These are phyloP conservation scores for Tyria jacobaeae DNA, from an alignment of 2,888 invertebrate species.

Conservation along the genomic window DNA sequence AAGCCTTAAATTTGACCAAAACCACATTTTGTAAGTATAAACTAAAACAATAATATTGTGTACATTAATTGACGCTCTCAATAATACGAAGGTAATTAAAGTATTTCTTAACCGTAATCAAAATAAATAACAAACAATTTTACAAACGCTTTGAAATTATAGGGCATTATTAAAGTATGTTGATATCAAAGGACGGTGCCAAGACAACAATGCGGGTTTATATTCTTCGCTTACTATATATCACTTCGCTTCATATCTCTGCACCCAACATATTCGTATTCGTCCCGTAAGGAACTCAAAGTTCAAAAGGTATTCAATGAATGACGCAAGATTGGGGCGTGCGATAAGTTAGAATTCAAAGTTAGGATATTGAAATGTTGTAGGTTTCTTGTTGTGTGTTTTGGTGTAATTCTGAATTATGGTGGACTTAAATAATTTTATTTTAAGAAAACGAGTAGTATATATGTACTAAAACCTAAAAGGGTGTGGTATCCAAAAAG, in stretches of 20 bases:
- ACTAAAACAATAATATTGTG: too few relatives aligned
- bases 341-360: constrained; percentile 5
- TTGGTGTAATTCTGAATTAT: not conserved
- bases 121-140: not conserved
- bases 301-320: constrained; percentile 28
- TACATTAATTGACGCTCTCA: too few relatives aligned
- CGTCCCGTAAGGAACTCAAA: constrained; percentile 20
- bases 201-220: constrained; percentile 22
- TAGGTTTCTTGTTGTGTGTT: not conserved
- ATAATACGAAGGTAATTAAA: too few relatives aligned
- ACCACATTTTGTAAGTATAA: too few relatives aligned
- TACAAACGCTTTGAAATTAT: not conserved
- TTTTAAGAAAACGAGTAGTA: not conserved
- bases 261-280: constrained; percentile 1
- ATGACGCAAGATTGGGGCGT: constrained; percentile 19
- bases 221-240: constrained; percentile 15
- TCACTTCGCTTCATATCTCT: constrained; percentile 4
- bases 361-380: constrained; percentile 13
- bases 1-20: too few relatives aligned
- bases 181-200: constrained; percentile 21
- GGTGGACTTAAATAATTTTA: not conserved
- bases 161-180: constrained; percentile 7
- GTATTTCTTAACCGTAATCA: not conserved
- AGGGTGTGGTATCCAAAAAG: too few relatives aligned
- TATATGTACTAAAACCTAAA: not conserved